Base-by-base conservation (phyloP, 2,888 invertebrate species). In the Ochropacha duplaris region DNA sequence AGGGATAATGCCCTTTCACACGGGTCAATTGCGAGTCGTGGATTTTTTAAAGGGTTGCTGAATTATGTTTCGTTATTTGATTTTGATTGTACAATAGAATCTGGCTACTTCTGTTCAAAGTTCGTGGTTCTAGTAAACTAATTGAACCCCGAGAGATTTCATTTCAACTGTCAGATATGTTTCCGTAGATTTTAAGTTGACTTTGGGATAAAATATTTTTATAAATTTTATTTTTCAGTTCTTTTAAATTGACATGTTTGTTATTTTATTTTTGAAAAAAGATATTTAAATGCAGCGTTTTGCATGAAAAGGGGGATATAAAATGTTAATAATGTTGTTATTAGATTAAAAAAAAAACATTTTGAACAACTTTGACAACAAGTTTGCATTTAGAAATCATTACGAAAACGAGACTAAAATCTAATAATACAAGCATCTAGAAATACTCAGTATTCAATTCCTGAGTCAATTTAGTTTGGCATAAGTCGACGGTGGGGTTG, bases 21-120 rank as follows among this genome's bases (percentile, higher is more conserved):
- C 64, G 66, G 66, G 57, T 67, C 70, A 67, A 68, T 69, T 59
- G n/a, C n/a, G n/a, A n/a, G n/a, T n/a, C n/a, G 58, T 58, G 61
- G 67, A 19, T 51, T 26, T 28, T 51, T 51, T 51, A 28, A 51
- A 51, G 19, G 51, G 51, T 16, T 14, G 16, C 51, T 2, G 31
- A 31, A 12, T 12, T 31, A 31, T 6, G 31, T 31, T 31, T 31
- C 31, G 31, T 31, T 1, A 51, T 28, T 16, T 51, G n/a, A 6
- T 19, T 28, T 28, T 50, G 12, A 4, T 50, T 50, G 26, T 26
- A 28, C 28, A 28, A 28, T 36, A 16, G n/a, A 9, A 50, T 24
- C 5, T 26, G n/a, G n/a, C 26, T n/a, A 4, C 8, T 36, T 4
- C 6, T 36, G 4, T 2, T 22, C 6, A 8, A n/a, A 24, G 31